These are phyloP conservation scores for Ichneumoninae sp. DNA, from an alignment of 2,888 invertebrate species.

Conservation along the genomic window DNA sequence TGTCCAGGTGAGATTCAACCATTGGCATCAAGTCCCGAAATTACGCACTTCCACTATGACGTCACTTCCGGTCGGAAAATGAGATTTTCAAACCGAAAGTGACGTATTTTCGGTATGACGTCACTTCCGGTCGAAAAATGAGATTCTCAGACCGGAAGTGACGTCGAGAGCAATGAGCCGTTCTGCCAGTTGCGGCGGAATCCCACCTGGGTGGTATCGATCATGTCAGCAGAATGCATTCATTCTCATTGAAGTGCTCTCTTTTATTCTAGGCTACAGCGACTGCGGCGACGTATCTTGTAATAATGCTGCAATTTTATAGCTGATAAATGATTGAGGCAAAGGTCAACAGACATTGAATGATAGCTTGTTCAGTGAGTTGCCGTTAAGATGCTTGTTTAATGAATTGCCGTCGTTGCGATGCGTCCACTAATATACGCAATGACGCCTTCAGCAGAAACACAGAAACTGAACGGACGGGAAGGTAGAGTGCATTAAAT, in stretches of 20 bases:
- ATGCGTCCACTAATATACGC: not conserved
- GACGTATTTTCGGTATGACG: too few relatives aligned
- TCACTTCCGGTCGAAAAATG: too few relatives aligned
- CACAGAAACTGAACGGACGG: conserved; percentile 15
- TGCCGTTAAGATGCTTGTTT: not conserved
- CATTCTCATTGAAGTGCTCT: not conserved
- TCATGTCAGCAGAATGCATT: not conserved
- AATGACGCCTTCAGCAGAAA: not conserved
- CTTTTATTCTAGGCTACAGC: conserved; percentile 3
- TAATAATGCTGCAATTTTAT: conserved; percentile 47
- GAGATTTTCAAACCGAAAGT: too few relatives aligned
- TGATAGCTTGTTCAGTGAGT: not conserved
- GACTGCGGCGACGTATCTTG: conserved; percentile 21
- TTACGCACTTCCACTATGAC: too few relatives aligned
- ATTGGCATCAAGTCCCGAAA: too few relatives aligned
- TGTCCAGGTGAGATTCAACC: too few relatives aligned
- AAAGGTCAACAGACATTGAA: not conserved
- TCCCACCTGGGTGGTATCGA: not conserved
- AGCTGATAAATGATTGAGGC: not conserved
- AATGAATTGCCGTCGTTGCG: conserved; percentile 21
- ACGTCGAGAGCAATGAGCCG: too few relatives aligned
- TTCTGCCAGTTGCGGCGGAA: too few relatives aligned
- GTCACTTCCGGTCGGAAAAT: too few relatives aligned
- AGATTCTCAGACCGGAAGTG: too few relatives aligned
- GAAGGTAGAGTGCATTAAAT: not conserved